Percentiles rank a stretch among this genome's conserved stretches.
Conservation (phyloP, 2,888 invertebrate species). For the Cheilosia vulpina region DNA sequence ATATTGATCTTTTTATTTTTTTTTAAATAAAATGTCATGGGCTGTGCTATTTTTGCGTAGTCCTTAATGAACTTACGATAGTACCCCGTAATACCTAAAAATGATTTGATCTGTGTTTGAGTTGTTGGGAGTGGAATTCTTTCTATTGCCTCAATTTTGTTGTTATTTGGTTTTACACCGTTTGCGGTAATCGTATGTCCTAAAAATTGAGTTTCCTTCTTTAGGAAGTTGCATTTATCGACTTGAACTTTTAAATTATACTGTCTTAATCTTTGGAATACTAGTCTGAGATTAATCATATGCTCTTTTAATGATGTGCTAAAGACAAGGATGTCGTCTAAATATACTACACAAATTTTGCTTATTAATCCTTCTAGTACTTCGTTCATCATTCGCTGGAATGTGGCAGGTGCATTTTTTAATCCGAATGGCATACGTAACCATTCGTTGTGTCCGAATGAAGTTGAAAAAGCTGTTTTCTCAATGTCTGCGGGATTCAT, state of each 20-base stretch:
- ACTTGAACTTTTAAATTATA: slow-evolving; percentile 76
- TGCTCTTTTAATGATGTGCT: slow-evolving; percentile 38
- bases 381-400: slow-evolving; percentile 55
- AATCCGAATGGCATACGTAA: slow-evolving; percentile 27
- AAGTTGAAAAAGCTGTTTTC: slow-evolving; percentile 52
- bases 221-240: too few species aligned
- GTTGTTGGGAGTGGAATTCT: slow-evolving; percentile 76
- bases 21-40: neutral
- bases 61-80: slow-evolving; percentile 65
- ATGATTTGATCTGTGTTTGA: slow-evolving; percentile 76
- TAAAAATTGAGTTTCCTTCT: slow-evolving; percentile 74
- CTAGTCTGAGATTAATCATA: slow-evolving; percentile 65
- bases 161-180: slow-evolving; percentile 77
- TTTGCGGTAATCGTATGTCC: slow-evolving; percentile 78
- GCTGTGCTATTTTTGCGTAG: slow-evolving; percentile 42
- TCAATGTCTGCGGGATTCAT: slow-evolving; percentile 36
- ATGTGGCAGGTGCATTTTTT: slow-evolving; percentile 46
- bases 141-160: slow-evolving; percentile 76
- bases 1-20: slow-evolving; percentile 7
- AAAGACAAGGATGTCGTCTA: slow-evolving; percentile 49
- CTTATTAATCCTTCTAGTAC: slow-evolving; percentile 41
- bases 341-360: slow-evolving; percentile 60
- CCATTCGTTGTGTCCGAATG: slow-evolving; percentile 29
- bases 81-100: slow-evolving; percentile 31
- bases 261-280: slow-evolving; percentile 63